A percentile compares a stretch with the other conserved stretches of the same genome.
Conservation (phyloP, 2,797 vertebrate species). For the Margarornis squamiger region DNA sequence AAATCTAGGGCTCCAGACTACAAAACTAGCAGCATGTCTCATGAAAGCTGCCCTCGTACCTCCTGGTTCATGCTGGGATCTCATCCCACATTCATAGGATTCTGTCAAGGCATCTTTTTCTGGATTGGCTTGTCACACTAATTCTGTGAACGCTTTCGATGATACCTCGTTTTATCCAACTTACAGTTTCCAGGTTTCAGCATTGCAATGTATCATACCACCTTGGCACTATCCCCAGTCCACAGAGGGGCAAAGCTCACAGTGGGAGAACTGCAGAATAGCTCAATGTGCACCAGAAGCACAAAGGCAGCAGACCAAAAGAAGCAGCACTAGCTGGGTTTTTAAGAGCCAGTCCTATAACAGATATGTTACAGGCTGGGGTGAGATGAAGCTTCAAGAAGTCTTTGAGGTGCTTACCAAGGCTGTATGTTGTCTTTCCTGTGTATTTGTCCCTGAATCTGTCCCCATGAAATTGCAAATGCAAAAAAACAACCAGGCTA, state of each 20-base stretch:
- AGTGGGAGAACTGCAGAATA: background rate
- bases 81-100: background rate
- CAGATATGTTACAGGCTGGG: background rate
- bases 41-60: background rate
- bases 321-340: background rate
- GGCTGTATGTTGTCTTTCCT: background rate
- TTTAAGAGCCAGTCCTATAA: background rate
- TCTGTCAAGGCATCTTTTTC: background rate
- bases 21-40: background rate
- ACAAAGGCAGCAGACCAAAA: background rate
- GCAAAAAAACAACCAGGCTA: background rate
- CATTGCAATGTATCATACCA: background rate
- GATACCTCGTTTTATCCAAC: background rate
- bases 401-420: background rate
- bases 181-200: background rate
- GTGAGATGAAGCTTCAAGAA: background rate
- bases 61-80: background rate
- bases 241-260: background rate
- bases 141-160: background rate
- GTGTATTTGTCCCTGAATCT: slow-evolving; percentile 1
- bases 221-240: background rate
- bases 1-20: background rate
- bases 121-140: background rate
- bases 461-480: slow-evolving; percentile 14
- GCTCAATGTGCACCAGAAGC: background rate